Base-by-base conservation (phyloP, 2,113 vertebrate species). In the Otocyon megalotis region DNA sequence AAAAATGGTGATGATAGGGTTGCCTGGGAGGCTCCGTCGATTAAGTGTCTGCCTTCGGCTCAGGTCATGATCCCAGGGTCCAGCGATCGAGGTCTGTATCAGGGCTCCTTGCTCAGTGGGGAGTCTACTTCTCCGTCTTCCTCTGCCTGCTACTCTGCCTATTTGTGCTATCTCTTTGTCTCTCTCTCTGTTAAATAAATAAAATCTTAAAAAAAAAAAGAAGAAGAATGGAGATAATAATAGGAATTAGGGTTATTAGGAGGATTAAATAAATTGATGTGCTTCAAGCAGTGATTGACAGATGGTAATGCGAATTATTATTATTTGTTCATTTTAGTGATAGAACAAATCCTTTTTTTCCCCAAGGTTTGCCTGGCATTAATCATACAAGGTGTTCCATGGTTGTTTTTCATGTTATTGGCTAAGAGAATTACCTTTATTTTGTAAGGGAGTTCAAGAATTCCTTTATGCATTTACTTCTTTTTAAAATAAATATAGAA, bases 381-480 rank as follows among this genome's bases (percentile, higher is more conserved):
- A 94, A 81, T 90, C 65, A 67, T 62, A 79, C 10, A 95, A 84
- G 13, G 1, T 7, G 32, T 83, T 93, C 93, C 82, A 50, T 77
- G 71, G 32, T 92, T 85, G 6, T 58, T 95, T 82, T 87, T 37
- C 35, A 48, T 67, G 86, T 77, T 82, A 67, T 58, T 26, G 35
- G n/a, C 11, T n/a, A 63, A 80, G 12, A 2, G 13, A 28, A 35
- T 56, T 72, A 17, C 2, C 26, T 94, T 63, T 72, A 86, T 60
- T 65, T 83, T 94, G 37, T 30, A 88, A 88, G 8, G 8, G 24
- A 81, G 2, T 80, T 50, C 58, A 89, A 93, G 22, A 63, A 82
- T 86, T 85, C 14, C 58, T 93, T 88, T 96, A 67, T 8, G 15
- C n/a, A n/a, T 67, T 90, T 92, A 43, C 32, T 79, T 94, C 48